Conservation (phyloP, 2,888 invertebrate genomes). For the Aphidius colemani region DNA sequence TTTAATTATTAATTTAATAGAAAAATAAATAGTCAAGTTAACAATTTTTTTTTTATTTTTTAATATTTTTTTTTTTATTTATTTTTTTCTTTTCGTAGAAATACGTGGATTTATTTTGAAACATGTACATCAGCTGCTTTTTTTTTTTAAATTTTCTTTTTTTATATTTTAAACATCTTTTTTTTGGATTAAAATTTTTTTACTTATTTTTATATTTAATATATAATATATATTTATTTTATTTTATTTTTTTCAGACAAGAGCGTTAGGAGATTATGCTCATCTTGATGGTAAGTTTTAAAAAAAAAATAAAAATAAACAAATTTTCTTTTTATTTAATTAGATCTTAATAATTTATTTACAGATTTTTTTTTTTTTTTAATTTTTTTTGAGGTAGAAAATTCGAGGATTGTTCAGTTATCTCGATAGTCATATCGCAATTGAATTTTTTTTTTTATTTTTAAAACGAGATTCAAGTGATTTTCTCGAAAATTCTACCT, state of each 20-base stretch:
- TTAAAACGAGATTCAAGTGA: no score
- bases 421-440: no score
- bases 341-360: no score
- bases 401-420: no score
- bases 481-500: no score
- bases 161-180: constrained; percentile 37
- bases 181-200: constrained; percentile 51
- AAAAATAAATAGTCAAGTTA: background rate
- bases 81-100: constrained; percentile 49
- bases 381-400: no score
- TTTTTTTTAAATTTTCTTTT: constrained; percentile 39
- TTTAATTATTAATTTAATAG: background rate
- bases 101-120: constrained; percentile 58
- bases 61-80: constrained; percentile 1
- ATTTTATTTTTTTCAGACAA: constrained; percentile 25
- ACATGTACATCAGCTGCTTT: constrained; percentile 53
- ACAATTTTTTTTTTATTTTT: constrained; percentile 1
- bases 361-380: no score
- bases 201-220: constrained; percentile 34
- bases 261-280: no score
- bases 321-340: no score
- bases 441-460: no score
- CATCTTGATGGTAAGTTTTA: no score
- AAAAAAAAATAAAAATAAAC: no score
- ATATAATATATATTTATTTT: constrained; percentile 30